Percentiles rank a stretch among this genome's conserved stretches.
These are phyloP conservation scores for Trichosurus vulpecula DNA, from an alignment of 2,797 vertebrate genomes.

Conservation along the genomic window DNA sequence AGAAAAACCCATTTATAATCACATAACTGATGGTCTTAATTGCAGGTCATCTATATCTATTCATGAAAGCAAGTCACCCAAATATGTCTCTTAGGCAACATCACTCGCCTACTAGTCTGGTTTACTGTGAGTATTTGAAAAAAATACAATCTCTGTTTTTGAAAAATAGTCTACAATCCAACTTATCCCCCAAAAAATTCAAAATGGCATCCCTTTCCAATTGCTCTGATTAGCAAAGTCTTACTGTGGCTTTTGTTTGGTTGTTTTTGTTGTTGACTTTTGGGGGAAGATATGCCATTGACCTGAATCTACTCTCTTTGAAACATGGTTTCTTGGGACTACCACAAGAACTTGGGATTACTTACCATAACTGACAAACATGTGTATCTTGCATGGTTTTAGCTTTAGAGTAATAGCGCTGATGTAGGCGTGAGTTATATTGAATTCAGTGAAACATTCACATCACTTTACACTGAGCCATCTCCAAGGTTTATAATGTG, in stretches of 20 bases:
- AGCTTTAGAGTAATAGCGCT: slow-evolving; percentile 59
- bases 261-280: not conserved
- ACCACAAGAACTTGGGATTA: not conserved
- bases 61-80: not conserved
- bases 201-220: not conserved
- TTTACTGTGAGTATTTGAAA: not conserved
- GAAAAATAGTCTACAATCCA: not conserved
- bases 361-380: not conserved
- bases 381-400: not conserved
- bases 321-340: not conserved
- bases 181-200: not conserved
- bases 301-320: not conserved
- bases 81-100: not conserved
- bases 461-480: slow-evolving; percentile 65
- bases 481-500: slow-evolving; percentile 68
- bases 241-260: not conserved
- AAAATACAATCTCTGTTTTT: not conserved
- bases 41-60: not conserved
- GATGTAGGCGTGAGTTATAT: slow-evolving; percentile 54
- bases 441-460: slow-evolving; percentile 66
- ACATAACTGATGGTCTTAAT: not conserved
- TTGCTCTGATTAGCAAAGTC: not conserved
- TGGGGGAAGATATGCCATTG: not conserved
- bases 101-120: not conserved
- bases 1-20: not conserved